Percentiles rank a stretch among this genome's conserved stretches.
Evolutionary conservation across 1,140 invertebrate species (phyloP).

Genomic region (Achroia grisella): DNA sequence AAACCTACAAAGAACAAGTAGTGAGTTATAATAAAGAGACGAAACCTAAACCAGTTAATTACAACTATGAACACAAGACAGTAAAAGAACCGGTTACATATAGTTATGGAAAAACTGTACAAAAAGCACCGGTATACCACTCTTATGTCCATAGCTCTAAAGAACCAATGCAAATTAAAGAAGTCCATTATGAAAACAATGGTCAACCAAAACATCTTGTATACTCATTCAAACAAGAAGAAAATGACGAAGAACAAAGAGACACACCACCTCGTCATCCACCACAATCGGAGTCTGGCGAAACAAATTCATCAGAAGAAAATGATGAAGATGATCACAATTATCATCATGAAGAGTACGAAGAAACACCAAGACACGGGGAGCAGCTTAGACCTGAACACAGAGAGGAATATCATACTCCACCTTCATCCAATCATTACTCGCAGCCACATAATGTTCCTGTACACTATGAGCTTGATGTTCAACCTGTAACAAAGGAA

Average conservation of each 20-base stretch:
- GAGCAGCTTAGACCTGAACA: slow-evolving; percentile 9
- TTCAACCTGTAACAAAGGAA: slow-evolving; percentile 30
- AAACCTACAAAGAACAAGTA: slow-evolving; percentile 48
- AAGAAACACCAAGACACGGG: slow-evolving; percentile 10
- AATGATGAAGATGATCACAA: slow-evolving; percentile 11
- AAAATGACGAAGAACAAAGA: slow-evolving; percentile 19
- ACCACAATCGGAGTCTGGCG: slow-evolving; percentile 13
- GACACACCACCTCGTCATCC: slow-evolving; percentile 4
- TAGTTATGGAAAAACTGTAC: slow-evolving; percentile 27
- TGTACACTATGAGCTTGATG: slow-evolving; percentile 13
- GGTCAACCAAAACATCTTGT: slow-evolving; percentile 39
- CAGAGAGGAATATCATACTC: slow-evolving; percentile 6
- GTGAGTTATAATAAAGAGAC: slow-evolving; percentile 55
- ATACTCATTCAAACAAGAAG: slow-evolving; percentile 38
- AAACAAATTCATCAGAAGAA: slow-evolving; percentile 11
- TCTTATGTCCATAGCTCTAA: slow-evolving; percentile 11
- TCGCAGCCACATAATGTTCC: slow-evolving; percentile 4
- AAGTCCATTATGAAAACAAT: slow-evolving; percentile 28
- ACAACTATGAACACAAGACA: slow-evolving; percentile 43
- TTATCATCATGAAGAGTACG: slow-evolving; percentile 2
- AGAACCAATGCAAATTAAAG: slow-evolving; percentile 26
- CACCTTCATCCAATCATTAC: background rate
- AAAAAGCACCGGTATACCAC: slow-evolving; percentile 20
- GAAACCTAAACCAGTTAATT: slow-evolving; percentile 38
- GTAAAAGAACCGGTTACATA: slow-evolving; percentile 35